A percentile compares a stretch with the other conserved stretches of the same genome.
Evolutionary conservation across 53 echinoderm and acorn worm genomes (phyloP).

Genomic region (Holothuria scabra): DNA sequence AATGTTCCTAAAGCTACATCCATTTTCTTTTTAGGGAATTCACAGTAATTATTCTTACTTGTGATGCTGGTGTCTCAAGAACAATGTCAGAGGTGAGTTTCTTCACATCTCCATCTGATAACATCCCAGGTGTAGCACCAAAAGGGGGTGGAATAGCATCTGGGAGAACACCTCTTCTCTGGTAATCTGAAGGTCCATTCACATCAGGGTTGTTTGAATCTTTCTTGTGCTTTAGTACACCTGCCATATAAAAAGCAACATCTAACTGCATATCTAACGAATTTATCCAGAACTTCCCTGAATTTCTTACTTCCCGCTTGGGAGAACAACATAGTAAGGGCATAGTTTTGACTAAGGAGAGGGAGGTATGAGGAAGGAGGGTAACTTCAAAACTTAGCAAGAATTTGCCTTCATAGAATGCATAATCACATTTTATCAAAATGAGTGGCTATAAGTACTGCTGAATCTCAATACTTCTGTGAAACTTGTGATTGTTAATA

Average conservation of each 20-base stretch:
- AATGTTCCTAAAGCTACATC: not conserved
- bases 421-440: too few species aligned
- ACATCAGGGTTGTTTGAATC: constrained; percentile 50
- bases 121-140: constrained; percentile 90
- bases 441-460: too few species aligned
- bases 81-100: constrained; percentile 50
- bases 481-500: too few species aligned
- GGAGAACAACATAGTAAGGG: too few species aligned
- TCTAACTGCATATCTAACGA: too few species aligned
- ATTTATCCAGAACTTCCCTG: too few species aligned
- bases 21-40: not conserved
- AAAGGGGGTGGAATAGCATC: constrained; percentile 94
- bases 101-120: constrained; percentile 57
- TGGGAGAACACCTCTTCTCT: constrained; percentile 72
- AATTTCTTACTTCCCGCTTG: too few species aligned
- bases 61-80: constrained; percentile 58
- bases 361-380: too few species aligned
- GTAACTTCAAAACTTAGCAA: too few species aligned
- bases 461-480: too few species aligned
- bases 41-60: constrained; percentile 44
- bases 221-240: constrained; percentile 83
- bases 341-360: too few species aligned
- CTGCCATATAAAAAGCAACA: constrained; percentile 37
- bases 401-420: too few species aligned
- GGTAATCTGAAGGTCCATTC: constrained; percentile 54